Base-by-base conservation (phyloP, 2,113 vertebrate genomes). In the Tachuris rubrigastra region DNA sequence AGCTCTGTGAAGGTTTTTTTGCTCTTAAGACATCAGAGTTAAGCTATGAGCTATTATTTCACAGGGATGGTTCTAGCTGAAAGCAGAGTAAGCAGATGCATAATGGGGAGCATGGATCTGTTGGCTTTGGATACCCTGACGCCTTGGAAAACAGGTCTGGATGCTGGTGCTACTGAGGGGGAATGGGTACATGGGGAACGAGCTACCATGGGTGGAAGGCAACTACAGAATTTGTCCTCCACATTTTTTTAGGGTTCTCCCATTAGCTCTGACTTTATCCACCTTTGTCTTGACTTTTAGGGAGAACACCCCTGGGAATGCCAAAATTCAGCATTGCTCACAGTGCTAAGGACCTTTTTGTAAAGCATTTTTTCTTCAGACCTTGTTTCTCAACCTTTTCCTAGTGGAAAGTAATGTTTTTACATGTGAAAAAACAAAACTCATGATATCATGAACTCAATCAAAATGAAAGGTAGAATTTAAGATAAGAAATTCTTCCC, bases 391-490 rank as follows among this genome's bases (percentile, higher is more conserved):
- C 13, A 84, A 2, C 1, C 2, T 73, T 63, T 50, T 90, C 27
- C 13, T 35, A 35, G 63, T 13, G 7, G 13, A 6, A 72, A 74
- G 6, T 16, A 41, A 44, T 1, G 33, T 19, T 22, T 73, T 83
- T 19, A 12, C n/a, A 31, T 4, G 4, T 0, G 1, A 31, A 81
- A 81, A 77, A 81, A 1, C 5, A 74, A 58, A 53, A 30, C 23
- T 55, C 12, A 12, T 1, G 2, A 3, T 25, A n/a, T 35, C 5
- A 21, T n/a, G 1, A 58, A 44, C 2, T 75, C 63, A 60, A 9
- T 58, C 42, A 49, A 68, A 65, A 78, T 89, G 41, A 12, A 11
- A 71, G 8, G 25, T 41, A 52, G 16, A 22, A 56, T 5, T 35
- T 24, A 27, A 50, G 21, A 31, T 20, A 27, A 50, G 21, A 35